Evolutionary conservation across 2,888 invertebrate species (phyloP).

Genomic region (Leptothorax acervorum): DNA sequence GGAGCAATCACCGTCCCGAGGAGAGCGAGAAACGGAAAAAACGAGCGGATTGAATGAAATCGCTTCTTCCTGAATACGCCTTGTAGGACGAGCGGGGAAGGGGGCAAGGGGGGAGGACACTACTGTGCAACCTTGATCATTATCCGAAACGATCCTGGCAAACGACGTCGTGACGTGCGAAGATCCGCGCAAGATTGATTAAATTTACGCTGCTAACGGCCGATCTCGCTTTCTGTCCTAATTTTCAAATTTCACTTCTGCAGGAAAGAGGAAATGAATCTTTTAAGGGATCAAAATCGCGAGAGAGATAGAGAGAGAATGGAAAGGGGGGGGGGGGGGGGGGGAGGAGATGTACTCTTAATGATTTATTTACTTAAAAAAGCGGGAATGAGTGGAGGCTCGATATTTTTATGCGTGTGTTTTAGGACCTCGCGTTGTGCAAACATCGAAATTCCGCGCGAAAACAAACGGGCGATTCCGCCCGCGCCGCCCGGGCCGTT

Average conservation of each 20-base stretch:
- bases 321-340: too few species aligned
- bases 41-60: background rate
- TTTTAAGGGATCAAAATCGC: background rate
- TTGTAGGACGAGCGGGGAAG: background rate
- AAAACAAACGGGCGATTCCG: background rate
- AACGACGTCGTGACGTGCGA: constrained; percentile 43
- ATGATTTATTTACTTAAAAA: constrained; percentile 5
- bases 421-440: background rate
- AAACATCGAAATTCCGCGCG: constrained; percentile 5
- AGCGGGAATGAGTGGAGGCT: background rate
- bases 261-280: background rate
- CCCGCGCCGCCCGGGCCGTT: background rate
- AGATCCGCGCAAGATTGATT: constrained; percentile 39
- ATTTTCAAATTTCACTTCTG: background rate
- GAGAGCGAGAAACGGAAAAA: background rate
- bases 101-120: background rate
- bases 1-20: constrained; percentile 3
- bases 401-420: background rate
- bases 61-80: constrained; percentile 6
- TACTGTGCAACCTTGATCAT: constrained; percentile 32
- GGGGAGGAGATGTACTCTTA: too few species aligned
- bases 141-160: constrained; percentile 41
- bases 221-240: constrained; percentile 15
- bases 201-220: constrained; percentile 36
- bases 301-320: background rate